Evolutionary conservation across 2,888 invertebrate species (phyloP), one percentile per base, ranked within the genome.

Genomic region (Clusia tigrina): DNA sequence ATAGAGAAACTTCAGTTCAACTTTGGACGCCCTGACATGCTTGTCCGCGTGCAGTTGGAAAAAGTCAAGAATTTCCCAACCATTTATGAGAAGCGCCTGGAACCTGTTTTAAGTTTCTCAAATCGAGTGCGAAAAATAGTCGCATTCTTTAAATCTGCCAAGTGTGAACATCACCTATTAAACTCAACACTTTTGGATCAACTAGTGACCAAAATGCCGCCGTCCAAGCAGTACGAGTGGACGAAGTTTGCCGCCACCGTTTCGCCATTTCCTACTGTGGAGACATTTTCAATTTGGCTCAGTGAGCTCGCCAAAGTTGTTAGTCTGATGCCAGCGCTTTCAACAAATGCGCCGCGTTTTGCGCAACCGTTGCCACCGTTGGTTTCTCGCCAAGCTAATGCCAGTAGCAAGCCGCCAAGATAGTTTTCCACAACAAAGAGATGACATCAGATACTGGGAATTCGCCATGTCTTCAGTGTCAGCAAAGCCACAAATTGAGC

Each of bases 71-170:
- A 59, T 23, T 66, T 58, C 20, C 59, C 66, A 24, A 52, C 12
- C 3, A 63, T 63, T 1, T 1, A 2, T 1, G 55, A 57, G 2
- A 56, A 53, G 17, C 52, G 46, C n/a, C 5, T 63, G 2, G 61
- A 63, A 1, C 56, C 58, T 18, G 48, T 68, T 2, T 23, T 68
- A n/a, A 37, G 56, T 37, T 62, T 66, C 2, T 62, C 67, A 2
- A 64, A 63, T 1, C 58, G 20, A 38, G 58, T 66, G 10, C 58
- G 62, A 1, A 65, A 62, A 17, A 59, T 62, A 17, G 67, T 67
- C 2, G 10, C 62, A 2, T 58, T 86, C 69, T 72, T 81, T 65
- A 64, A 54, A 23, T 59, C 62, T 17, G 62, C 64, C 1, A 48
- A 58, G 2, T 67, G 64, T 46, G 18, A 48, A 12, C 67, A 67